Evolutionary conservation across 2,113 vertebrate genomes (phyloP).

Genomic region (Motacilla tschutschensis): DNA sequence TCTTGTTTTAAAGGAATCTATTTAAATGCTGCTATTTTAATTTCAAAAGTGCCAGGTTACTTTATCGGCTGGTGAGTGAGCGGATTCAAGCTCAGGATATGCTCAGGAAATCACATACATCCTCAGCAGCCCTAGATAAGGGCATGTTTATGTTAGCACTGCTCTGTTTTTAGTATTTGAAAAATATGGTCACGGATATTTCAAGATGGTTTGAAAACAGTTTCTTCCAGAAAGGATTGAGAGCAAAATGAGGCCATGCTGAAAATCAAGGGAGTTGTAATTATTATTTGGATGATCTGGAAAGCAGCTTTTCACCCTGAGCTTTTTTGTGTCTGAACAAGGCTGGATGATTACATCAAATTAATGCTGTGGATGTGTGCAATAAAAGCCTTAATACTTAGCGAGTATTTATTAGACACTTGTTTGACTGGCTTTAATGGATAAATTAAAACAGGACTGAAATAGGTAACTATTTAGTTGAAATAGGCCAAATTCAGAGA

Average conservation of each 20-base stretch:
- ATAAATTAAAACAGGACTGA: background rate
- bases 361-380: background rate
- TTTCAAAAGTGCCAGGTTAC: background rate
- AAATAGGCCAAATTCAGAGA: background rate
- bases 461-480: background rate
- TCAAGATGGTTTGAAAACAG: background rate
- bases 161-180: background rate
- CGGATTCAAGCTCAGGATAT: conserved; percentile 24
- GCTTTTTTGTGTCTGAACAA: background rate
- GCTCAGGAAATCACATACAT: conserved; percentile 33
- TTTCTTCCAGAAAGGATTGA: background rate
- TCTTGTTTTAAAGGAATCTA: background rate
- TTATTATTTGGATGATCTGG: background rate
- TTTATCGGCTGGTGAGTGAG: background rate
- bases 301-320: background rate
- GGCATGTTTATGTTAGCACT: conserved; percentile 8
- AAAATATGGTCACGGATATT: background rate
- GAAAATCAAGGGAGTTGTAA: background rate
- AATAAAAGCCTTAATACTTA: background rate
- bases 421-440: background rate
- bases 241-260: background rate
- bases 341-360: background rate
- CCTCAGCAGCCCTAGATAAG: conserved; percentile 32
- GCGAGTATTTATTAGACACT: background rate
- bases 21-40: background rate